Conservation (phyloP, 2,888 invertebrate species). For the Danaus chrysippus region DNA sequence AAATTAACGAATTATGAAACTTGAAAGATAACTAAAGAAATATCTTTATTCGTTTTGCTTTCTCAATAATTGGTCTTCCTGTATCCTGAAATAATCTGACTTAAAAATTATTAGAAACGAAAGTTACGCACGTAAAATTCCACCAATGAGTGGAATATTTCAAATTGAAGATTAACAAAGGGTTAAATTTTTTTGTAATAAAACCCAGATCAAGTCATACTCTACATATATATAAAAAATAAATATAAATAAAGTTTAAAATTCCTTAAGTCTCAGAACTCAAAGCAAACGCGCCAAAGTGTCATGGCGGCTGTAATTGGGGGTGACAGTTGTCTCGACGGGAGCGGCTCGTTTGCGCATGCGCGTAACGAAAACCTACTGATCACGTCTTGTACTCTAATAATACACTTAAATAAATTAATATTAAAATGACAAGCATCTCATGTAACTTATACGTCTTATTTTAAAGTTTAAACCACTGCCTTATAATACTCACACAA, state of each 20-base stretch:
- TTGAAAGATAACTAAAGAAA: not conserved
- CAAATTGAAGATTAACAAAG: too few relatives aligned
- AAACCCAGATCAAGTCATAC: slow-evolving; percentile 16
- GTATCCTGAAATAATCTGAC: too few relatives aligned
- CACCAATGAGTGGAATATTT: too few relatives aligned
- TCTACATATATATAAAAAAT: not conserved
- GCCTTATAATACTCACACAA: too few relatives aligned
- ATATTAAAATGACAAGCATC: slow-evolving; percentile 52
- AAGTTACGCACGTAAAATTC: too few relatives aligned
- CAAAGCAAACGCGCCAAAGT: slow-evolving; percentile 69
- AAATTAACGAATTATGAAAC: slow-evolving; percentile 14
- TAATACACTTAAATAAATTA: slow-evolving; percentile 49
- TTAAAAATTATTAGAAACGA: too few relatives aligned
- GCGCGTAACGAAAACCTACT: slow-evolving; percentile 64
- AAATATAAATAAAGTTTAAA: slow-evolving; percentile 19
- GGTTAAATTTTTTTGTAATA: not conserved
- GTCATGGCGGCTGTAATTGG: slow-evolving; percentile 72
- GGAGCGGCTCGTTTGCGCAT: slow-evolving; percentile 58
- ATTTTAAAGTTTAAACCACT: too few relatives aligned
- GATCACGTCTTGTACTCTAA: slow-evolving; percentile 55
- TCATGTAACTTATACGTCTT: too few relatives aligned
- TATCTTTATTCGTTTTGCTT: not conserved
- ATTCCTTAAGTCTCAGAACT: slow-evolving; percentile 41
- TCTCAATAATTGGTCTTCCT: not conserved
- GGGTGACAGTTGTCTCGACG: slow-evolving; percentile 67